Percentiles rank a stretch among this genome's conserved stretches.
Conservation (phyloP, 2,888 invertebrate genomes). For the Linnaemya vulpina region DNA sequence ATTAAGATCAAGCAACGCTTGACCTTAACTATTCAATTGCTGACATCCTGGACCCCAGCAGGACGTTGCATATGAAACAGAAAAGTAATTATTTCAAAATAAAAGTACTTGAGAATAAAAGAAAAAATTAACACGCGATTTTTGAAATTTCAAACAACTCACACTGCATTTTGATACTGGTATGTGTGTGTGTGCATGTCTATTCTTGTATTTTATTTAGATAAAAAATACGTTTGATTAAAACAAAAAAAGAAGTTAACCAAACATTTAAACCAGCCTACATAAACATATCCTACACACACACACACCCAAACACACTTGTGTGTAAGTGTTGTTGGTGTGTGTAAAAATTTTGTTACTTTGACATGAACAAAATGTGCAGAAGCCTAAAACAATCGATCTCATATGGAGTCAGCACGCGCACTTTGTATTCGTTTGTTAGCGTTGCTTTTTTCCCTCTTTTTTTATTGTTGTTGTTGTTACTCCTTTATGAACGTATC, state of each 20-base stretch:
- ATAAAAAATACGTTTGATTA: constrained; percentile 43
- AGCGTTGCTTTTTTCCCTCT: neutral
- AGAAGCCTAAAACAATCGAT: constrained; percentile 81
- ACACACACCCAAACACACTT: neutral
- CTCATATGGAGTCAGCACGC: constrained; percentile 80
- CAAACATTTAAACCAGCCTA: constrained; percentile 51
- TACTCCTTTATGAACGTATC: constrained; percentile 32
- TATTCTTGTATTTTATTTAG: neutral
- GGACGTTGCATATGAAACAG: constrained; percentile 11
- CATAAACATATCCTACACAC: constrained; percentile 12
- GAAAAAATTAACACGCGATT: constrained; percentile 68
- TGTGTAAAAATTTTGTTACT: constrained; percentile 50
- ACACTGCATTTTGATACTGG: neutral
- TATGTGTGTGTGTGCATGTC: constrained; percentile 7
- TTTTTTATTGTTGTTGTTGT: neutral
- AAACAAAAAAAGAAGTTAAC: neutral
- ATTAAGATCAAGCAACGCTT: neutral
- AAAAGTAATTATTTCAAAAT: constrained; percentile 6
- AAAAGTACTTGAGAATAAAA: constrained; percentile 44
- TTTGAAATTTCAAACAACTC: constrained; percentile 61
- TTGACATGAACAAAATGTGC: constrained; percentile 71
- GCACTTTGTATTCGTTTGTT: constrained; percentile 68
- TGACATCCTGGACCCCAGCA: constrained; percentile 7
- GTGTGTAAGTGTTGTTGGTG: too few relatives aligned
- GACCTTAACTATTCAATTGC: neutral